Conservation (phyloP, 1,140 invertebrate species). For the Drosophila chauvacae region DNA sequence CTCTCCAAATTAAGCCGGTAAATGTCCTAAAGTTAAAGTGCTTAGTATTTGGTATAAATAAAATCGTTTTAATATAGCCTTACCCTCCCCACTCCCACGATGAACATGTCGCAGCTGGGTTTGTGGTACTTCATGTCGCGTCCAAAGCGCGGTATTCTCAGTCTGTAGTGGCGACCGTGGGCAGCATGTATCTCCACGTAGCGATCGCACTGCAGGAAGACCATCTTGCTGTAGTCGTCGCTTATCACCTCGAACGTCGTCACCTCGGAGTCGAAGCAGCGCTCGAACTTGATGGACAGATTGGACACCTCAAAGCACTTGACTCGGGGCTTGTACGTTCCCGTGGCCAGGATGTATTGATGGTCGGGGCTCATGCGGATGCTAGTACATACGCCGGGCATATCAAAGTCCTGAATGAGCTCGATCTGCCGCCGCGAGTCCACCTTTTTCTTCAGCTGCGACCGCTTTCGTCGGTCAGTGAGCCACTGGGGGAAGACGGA, state of each 20-base stretch:
- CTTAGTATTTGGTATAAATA: not conserved
- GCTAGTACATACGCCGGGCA: conserved; percentile 96
- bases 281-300: conserved; percentile 98
- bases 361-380: conserved; percentile 96
- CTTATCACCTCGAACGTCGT: conserved; percentile 94
- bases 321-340: conserved; percentile 98
- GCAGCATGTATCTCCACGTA: conserved; percentile 98
- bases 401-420: conserved; percentile 99
- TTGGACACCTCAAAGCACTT: conserved; percentile 98
- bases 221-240: conserved; percentile 95
- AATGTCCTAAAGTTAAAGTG: conserved; percentile 89
- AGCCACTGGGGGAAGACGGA: conserved; percentile 90
- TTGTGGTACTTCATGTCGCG: conserved; percentile 96
- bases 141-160: conserved; percentile 97
- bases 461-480: conserved; percentile 94
- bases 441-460: conserved; percentile 95
- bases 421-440: conserved; percentile 96
- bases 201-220: conserved; percentile 93
- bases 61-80: not conserved
- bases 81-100: conserved; percentile 93
- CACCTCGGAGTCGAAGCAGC: conserved; percentile 98
- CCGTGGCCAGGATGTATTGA: conserved; percentile 96
- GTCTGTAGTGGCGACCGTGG: conserved; percentile 94
- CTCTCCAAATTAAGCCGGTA: conserved; percentile 98
- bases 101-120: conserved; percentile 95